phyloP scores from a whole-genome alignment of 2,888 invertebrate genomes.

The Hecatera dysodea region DNA sequence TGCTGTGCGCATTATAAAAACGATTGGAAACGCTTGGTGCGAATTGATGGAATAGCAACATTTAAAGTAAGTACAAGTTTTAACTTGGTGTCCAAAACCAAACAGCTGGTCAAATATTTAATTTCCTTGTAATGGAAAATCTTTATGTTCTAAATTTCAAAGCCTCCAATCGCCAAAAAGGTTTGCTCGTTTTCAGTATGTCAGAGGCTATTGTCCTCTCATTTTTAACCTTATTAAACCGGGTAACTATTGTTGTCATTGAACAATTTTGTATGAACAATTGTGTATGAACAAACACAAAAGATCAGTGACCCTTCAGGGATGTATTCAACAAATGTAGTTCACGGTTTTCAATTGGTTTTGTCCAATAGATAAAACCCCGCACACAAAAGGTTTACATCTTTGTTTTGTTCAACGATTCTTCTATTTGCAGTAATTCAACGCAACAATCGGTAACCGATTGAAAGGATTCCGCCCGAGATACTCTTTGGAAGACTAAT shows the following conservation, averaged over 20 bases:
- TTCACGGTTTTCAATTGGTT: constrained; percentile 44
- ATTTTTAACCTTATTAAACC: constrained; percentile 27
- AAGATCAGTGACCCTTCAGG: constrained; percentile 22
- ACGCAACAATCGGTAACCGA: constrained; percentile 58
- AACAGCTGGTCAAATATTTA: neutral
- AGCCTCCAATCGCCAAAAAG: neutral
- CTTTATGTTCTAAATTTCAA: neutral
- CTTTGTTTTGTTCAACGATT: constrained; percentile 52
- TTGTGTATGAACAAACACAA: constrained; percentile 28
- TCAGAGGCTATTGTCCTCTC: constrained; percentile 9
- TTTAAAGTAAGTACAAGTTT: no score
- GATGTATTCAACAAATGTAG: constrained; percentile 44
- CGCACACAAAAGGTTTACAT: constrained; percentile 50
- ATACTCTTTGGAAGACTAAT: constrained; percentile 59
- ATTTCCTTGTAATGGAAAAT: neutral
- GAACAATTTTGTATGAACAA: constrained; percentile 21
- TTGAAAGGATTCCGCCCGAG: constrained; percentile 54
- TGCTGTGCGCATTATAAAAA: no score
- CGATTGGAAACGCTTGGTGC: no score
- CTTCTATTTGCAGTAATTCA: constrained; percentile 59
- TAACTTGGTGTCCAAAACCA: neutral
- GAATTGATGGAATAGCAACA: no score
- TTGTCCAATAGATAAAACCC: constrained; percentile 38
- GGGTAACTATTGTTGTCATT: constrained; percentile 37
- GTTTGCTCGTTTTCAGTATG: neutral